Evolutionary conservation across 2,113 vertebrate genomes (phyloP).

Genomic region (Megalops atlanticus): DNA sequence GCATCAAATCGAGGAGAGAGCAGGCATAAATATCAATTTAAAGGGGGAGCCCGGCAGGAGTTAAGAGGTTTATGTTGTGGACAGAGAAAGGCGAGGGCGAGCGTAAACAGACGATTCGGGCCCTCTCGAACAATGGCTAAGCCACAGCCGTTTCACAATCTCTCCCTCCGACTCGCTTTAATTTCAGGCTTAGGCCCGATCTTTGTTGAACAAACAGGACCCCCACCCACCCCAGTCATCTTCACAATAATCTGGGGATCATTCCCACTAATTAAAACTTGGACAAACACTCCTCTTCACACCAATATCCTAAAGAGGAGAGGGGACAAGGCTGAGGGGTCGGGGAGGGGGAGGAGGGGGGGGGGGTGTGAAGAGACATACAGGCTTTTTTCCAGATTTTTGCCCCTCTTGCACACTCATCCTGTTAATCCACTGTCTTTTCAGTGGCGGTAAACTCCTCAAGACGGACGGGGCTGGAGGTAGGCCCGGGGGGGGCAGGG

Average conservation of each 20-base stretch:
- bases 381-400: constrained; percentile 82
- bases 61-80: constrained; percentile 27
- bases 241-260: constrained; percentile 86
- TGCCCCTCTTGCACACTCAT: constrained; percentile 65
- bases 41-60: constrained; percentile 2
- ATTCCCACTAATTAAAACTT: constrained; percentile 97
- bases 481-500: constrained; percentile 41
- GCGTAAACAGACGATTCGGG: constrained; percentile 57
- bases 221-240: constrained; percentile 55
- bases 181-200: constrained; percentile 82
- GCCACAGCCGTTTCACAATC: constrained; percentile 60
- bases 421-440: constrained; percentile 93
- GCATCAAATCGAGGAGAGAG: constrained; percentile 18
- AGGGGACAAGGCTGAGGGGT: constrained; percentile 56
- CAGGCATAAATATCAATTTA: constrained; percentile 14
- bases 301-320: constrained; percentile 78
- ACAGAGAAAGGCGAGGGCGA: constrained; percentile 34
- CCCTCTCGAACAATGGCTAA: constrained; percentile 63
- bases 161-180: constrained; percentile 74
- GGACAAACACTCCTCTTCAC: constrained; percentile 90
- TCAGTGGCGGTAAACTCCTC: constrained; percentile 89
- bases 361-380: constrained; percentile 70
- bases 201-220: constrained; percentile 89
- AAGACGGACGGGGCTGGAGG: constrained; percentile 76
- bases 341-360: constrained; percentile 18